These are phyloP conservation scores for Steinernema hermaphroditum DNA, from an alignment of 2,888 invertebrate genomes.

Conservation along the genomic window DNA sequence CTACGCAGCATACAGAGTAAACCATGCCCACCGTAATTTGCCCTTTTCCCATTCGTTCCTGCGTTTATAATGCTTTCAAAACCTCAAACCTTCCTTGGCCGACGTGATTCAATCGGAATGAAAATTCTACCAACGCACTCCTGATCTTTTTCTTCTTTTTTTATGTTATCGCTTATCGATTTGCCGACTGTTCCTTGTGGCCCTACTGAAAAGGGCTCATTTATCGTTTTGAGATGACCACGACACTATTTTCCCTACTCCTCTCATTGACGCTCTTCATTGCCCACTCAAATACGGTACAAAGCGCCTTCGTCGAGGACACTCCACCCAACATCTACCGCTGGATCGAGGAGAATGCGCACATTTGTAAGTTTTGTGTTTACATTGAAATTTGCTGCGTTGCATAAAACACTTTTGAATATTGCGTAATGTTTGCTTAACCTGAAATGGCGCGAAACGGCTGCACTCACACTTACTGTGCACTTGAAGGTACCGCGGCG, in stretches of 20 bases:
- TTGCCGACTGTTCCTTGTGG: no score
- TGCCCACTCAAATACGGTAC: no score
- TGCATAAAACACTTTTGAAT: not conserved
- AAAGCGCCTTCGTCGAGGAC: not conserved
- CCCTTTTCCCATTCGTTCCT: no score
- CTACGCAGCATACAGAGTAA: no score
- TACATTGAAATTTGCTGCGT: not conserved
- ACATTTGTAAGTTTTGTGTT: conserved; percentile 58
- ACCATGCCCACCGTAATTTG: no score
- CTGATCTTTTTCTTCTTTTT: no score
- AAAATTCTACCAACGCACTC: no score
- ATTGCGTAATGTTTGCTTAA: conserved; percentile 10
- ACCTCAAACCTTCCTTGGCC: no score
- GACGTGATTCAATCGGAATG: no score
- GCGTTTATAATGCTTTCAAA: no score
- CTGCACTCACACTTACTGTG: not conserved
- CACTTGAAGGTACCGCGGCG: conserved; percentile 51
- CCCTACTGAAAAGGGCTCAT: no score
- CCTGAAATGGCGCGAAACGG: conserved; percentile 12
- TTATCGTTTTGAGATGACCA: not conserved
- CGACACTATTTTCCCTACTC: not conserved
- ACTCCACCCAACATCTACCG: conserved; percentile 59
- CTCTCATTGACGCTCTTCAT: not conserved
- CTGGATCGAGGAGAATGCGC: conserved; percentile 62
- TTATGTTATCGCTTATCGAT: no score